These are phyloP conservation scores for Psylliodes chrysocephalus DNA, from an alignment of 2,888 invertebrate species.

Conservation along the genomic window DNA sequence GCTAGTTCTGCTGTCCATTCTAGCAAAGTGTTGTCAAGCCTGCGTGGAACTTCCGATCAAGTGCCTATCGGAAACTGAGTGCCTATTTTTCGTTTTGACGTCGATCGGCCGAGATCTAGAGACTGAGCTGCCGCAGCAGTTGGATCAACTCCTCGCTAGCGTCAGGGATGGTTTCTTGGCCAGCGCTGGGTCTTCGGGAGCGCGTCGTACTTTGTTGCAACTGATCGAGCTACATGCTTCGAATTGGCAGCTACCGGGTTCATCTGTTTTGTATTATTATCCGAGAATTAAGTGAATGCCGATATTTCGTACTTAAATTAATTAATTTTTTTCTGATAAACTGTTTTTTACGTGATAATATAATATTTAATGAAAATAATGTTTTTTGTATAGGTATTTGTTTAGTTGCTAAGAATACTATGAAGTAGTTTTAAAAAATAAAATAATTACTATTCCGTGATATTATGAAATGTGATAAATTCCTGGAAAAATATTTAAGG, in stretches of 20 bases:
- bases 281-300: constrained; percentile 67
- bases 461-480: neutral
- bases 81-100: constrained; percentile 88
- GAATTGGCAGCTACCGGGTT: constrained; percentile 90
- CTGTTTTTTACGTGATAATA: constrained; percentile 31
- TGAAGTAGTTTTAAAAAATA: neutral
- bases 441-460: neutral
- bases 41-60: constrained; percentile 85
- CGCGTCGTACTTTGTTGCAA: constrained; percentile 86
- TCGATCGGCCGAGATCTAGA: constrained; percentile 90
- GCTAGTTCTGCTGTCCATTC: constrained; percentile 81
- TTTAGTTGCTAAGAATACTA: neutral
- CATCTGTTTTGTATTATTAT: constrained; percentile 90
- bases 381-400: constrained; percentile 11
- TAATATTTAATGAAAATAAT: neutral
- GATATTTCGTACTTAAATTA: constrained; percentile 5
- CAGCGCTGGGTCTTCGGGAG: constrained; percentile 76
- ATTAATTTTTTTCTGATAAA: constrained; percentile 25
- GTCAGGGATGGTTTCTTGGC: constrained; percentile 88
- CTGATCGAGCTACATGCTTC: constrained; percentile 91
- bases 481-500: neutral
- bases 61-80: constrained; percentile 86
- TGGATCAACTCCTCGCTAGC: constrained; percentile 81
- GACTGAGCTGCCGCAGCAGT: constrained; percentile 80
- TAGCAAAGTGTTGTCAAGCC: constrained; percentile 90